Evolutionary conservation across 2,113 vertebrate genomes (phyloP), one percentile per base, ranked within the genome.

Genomic region (Hypocryptadius cinnamomeus): DNA sequence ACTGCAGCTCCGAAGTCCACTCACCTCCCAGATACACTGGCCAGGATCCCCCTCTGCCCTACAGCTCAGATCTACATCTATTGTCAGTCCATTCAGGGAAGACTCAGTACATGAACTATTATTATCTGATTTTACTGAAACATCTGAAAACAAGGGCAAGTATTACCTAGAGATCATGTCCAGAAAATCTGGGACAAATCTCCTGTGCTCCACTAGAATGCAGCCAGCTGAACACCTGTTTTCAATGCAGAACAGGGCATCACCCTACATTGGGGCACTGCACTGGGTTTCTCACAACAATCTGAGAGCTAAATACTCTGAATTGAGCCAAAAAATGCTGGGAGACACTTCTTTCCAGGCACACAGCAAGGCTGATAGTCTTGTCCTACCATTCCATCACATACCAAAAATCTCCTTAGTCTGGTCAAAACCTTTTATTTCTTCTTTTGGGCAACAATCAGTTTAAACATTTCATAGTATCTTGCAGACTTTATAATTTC

Each of bases 181-280:
- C 70, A 76, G 74, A 95, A 89, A 87, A 92, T 76, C 33, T 92
- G 81, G 48, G 89, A 89, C 92, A 95, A 68, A 94, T 87, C 87
- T 91, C 23, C 31, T 37, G 40, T 85, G 66, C 78, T 91, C 35
- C 1, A 5, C 35, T 50, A 66, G 74, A 92, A 89, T 61, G n/a
- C 85, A 95, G 87, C 63, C 86, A 95, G 89, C 63, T 81, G 53
- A n/a, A 64, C 87, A 68, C 84, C 73, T 91, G 93, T 56, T 93
- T 93, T 78, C 66, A 87, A 53, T 91, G 87, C 85, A 85, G 16
- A 65, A 13, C 33, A 61, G 85, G 33, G 42, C 85, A 85, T 85
- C 79, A 79, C 76, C 85, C 85, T 79, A 6, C n/a, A 73, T 0
- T 79, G 66, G 87, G 87, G n/a, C 85, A 91, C 57, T 65, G 68